A percentile compares a stretch with the other conserved stretches of the same genome.
Evolutionary conservation across 1,140 invertebrate genomes (phyloP).

Genomic region (Triops longicaudatus): DNA sequence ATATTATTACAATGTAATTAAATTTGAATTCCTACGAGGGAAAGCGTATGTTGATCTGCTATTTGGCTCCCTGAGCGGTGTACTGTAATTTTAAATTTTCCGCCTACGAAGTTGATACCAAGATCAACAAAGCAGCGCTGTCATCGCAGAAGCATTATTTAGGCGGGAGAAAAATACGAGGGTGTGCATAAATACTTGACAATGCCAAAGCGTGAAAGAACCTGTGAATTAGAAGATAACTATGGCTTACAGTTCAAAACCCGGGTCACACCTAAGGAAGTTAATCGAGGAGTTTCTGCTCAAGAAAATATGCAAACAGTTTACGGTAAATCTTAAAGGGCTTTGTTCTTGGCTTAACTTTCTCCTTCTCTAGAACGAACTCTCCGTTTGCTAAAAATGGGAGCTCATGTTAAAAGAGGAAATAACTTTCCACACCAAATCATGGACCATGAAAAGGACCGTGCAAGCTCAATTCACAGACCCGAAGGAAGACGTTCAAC

Average conservation of each 20-base stretch:
- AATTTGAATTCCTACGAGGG: too few species aligned
- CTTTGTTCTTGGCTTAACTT: neutral
- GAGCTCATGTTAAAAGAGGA: neutral
- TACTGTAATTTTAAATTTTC: neutral
- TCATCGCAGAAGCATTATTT: neutral
- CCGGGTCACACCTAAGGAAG: slow-evolving; percentile 21
- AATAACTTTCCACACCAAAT: neutral
- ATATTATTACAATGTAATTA: too few species aligned
- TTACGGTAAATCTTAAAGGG: neutral
- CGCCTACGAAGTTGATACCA: neutral
- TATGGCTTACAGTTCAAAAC: slow-evolving; percentile 23
- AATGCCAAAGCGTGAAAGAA: slow-evolving; percentile 6
- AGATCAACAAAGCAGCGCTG: neutral
- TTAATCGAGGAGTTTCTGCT: slow-evolving; percentile 18
- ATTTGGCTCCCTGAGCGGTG: too few species aligned
- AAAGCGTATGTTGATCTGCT: too few species aligned
- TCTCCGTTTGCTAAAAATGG: slow-evolving; percentile 16
- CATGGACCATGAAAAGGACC: neutral
- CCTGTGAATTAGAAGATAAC: slow-evolving; percentile 3
- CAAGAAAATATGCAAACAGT: slow-evolving; percentile 19
- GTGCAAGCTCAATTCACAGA: neutral
- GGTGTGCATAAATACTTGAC: neutral
- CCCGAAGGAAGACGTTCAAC: neutral
- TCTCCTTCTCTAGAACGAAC: neutral
- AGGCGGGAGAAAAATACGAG: neutral